Evolutionary conservation across 2,797 vertebrate species (phyloP), one percentile per base, ranked within the genome.

Genomic region (Tiaroga cobitis): DNA sequence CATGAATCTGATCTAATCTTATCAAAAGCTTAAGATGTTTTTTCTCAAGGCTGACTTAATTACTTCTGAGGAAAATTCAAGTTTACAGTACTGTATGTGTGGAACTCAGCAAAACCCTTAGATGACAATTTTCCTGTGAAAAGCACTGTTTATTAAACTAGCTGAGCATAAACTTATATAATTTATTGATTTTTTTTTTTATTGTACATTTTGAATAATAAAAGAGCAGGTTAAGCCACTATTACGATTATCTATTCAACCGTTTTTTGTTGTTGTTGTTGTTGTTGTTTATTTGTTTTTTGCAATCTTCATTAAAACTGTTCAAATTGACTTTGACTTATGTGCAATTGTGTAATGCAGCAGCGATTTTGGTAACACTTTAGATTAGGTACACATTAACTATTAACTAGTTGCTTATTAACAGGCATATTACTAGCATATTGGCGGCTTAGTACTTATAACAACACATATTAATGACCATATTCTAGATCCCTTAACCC

Each of bases 1-100:
- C 34, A 83, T 78, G 80, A 90, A 90, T 88, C 89, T 89, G 89
- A 91, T 63, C 13, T 51, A 92, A 85, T 87, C 19, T 18, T 86
- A 86, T 86, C 82, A 84, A 87, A 86, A 84, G 86, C 34, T 51
- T 84, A 81, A 73, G 70, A 74, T 77, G 69, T 75, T 82, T 82
- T 76, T 61, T 80, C 86, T 75, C 24, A 56, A n/a, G 84, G 69
- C 65, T 83, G n/a, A 21, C 69, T 87, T 73, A 67, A 90, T 90
- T 91, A 78, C 18, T 88, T 67, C 84, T 81, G 90, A 88, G 85
- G 26, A 84, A 63, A 87, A 51, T 68, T 78, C 84, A 88, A 89
- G 54, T 68, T 65, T 65, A 84, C 24, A 43, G 80, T 46, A 13
- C 41, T 32, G 11, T 37, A 19, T 72, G 34, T 21, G 49, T 39